Evolutionary conservation across 2,888 invertebrate species (phyloP).

Genomic region (Cyaniris semiargus): DNA sequence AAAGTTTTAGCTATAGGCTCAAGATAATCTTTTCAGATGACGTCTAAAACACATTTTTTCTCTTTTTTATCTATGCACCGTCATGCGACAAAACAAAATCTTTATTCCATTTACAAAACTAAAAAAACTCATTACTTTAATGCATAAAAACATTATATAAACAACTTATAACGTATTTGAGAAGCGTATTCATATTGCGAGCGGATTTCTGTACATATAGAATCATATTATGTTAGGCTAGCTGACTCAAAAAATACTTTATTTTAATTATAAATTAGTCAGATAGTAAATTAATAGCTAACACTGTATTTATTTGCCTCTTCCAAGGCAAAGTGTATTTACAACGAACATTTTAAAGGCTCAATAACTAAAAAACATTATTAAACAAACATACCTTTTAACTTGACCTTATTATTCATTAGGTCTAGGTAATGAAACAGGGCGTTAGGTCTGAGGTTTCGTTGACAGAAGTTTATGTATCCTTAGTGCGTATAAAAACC

Average conservation of each 20-base stretch:
- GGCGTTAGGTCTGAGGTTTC: too few species aligned
- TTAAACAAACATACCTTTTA: too few species aligned
- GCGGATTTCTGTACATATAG: not conserved
- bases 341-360: too few species aligned
- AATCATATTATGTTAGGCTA: not conserved
- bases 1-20: too few species aligned
- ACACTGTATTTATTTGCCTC: too few species aligned
- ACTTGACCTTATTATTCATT: too few species aligned
- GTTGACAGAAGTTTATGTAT: too few species aligned
- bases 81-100: not conserved
- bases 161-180: not conserved
- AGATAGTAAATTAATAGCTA: not conserved
- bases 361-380: too few species aligned
- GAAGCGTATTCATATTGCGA: not conserved
- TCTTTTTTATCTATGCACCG: not conserved
- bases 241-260: not conserved
- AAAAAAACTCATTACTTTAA: not conserved
- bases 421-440: too few species aligned
- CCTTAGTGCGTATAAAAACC: too few species aligned
- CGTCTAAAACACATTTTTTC: not conserved
- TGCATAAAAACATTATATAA: not conserved
- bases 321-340: too few species aligned
- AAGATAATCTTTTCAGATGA: not conserved
- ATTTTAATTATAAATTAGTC: not conserved
- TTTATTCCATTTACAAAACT: not conserved